Base-by-base conservation (phyloP, 2,888 invertebrate genomes). In the Euclidia mi region DNA sequence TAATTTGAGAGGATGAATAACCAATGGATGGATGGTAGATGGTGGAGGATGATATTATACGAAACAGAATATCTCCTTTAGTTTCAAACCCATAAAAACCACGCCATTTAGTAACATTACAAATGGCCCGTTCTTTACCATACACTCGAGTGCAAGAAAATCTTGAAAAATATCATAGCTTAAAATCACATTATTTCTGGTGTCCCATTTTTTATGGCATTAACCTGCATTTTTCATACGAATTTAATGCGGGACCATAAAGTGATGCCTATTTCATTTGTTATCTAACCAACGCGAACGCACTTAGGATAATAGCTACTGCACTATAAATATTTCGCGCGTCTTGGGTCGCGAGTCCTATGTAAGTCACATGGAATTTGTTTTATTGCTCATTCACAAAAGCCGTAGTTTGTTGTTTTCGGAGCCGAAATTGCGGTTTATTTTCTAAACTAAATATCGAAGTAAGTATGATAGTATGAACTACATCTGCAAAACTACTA, bases 301-400 rank as follows among this genome's bases (percentile, higher is more conserved):
- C 51, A 56, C 56, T n/a, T n/a, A 56, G 73, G 46, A 65, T 69
- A 40, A 56, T 60, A 69, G 62, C 65, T 58, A n/a, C 37, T 55
- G 56, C 62, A 58, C 14, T 10, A 40, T 73, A 45, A 40, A 73
- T 69, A 69, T 72, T 71, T 72, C 65, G 56, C 62, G 58, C 61
- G 56, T 69, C 50, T 53, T 46, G 49, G 51, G 65, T 57, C 40
- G 43, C 56, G 42, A 56, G 69, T 65, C 60, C 50, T 69, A 15
- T 4, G 51, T n/a, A n/a, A n/a, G 62, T 58, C 70, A 73, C 69
- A 72, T 59, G 51, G 69, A 73, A 73, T 73, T 71, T 71, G 56
- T 58, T 69, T 71, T 71, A 71, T 71, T 73, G 73, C 73, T 71
- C 71, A 73, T 71, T 71, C 70, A 69, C 73, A 65, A 53, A 72